Evolutionary conservation across 2,113 vertebrate species (phyloP), one percentile per base, ranked within the genome.

Genomic region (Paramisgurnus dabryanus): DNA sequence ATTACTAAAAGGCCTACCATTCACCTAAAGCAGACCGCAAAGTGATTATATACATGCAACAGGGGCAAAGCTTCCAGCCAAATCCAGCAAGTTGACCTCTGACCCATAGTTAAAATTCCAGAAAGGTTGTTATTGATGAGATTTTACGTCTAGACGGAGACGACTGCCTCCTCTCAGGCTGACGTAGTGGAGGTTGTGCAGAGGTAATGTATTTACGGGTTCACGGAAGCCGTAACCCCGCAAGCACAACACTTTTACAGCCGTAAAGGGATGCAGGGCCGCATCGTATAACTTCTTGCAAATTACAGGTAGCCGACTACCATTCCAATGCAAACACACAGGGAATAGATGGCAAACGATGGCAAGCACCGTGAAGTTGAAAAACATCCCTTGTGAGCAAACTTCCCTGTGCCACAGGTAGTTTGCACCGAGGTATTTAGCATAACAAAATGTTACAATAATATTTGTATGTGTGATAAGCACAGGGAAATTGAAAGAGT

Each of bases 191-290:
- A 86, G 80, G 84, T 74, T 63, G 68, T 85, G 67, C 83, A 66
- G 53, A 77, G 80, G 69, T 63, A 9, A 65, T 81, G 67, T 64
- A 80, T 89, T 92, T 92, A 87, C 66, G 84, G 81, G 70, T 84
- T 84, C 71, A 5, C 2, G 10, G 78, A 82, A 76, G 76, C 77
- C 58, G 50, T 86, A 64, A 83, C 73, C 18, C 85, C 69, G 43
- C 67, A 10, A 85, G 80, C 65, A 80, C 83, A 73, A 81, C 84
- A 85, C 80, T 87, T 87, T 87, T 87, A 84, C 49, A 83, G 80
- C 74, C 81, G 53, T 73, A 81, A 27, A 84, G 79, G 84, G 82
- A 86, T 47, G 67, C 74, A 83, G 27, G 78, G 60, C 68, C 76
- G 55, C 63, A 83, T 85, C 87, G 87, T 82, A 86, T 82, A 88